A percentile compares a stretch with the other conserved stretches of the same genome.
Conservation (phyloP, 2,888 invertebrate species). For the Gari tellinella region DNA sequence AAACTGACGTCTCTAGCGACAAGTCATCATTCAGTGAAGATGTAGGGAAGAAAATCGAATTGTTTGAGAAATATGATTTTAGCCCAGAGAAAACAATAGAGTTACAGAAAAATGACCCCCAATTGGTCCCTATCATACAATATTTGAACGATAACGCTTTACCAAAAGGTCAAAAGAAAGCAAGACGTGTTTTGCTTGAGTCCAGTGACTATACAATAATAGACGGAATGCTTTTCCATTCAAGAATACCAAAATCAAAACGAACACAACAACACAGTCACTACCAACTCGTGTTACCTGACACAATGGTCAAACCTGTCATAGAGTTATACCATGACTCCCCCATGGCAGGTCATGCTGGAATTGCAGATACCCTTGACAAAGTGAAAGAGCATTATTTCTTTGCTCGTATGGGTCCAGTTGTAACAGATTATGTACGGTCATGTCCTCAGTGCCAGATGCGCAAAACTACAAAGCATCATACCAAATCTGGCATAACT, state of each 20-base stretch:
- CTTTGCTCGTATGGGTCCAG: constrained; percentile 6
- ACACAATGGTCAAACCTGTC: too few species aligned
- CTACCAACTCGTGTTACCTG: constrained; percentile 35
- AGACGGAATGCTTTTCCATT: too few species aligned
- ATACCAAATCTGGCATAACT: too few species aligned
- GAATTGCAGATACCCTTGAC: too few species aligned
- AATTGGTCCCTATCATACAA: constrained; percentile 25
- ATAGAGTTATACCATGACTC: constrained; percentile 38
- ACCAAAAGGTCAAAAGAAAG: constrained; percentile 31
- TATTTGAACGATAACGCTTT: constrained; percentile 22
- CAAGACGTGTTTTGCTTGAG: constrained; percentile 27
- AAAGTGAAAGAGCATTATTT: background rate
- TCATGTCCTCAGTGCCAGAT: constrained; percentile 46
- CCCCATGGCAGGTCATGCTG: constrained; percentile 39
- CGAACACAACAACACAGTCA: constrained; percentile 13
- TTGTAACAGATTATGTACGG: constrained; percentile 34
- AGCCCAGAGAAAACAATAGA: constrained; percentile 16
- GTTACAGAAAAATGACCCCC: constrained; percentile 27
- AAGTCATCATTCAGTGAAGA: too few species aligned
- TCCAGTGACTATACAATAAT: constrained; percentile 33
- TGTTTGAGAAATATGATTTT: constrained; percentile 6
- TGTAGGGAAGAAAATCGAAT: background rate
- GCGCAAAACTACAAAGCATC: too few species aligned
- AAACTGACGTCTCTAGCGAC: too few species aligned
- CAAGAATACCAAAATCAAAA: too few species aligned